A percentile compares a stretch with the other conserved stretches of the same genome.
Evolutionary conservation across 2,797 vertebrate genomes (phyloP).

Genomic region (Liparis tanakae): DNA sequence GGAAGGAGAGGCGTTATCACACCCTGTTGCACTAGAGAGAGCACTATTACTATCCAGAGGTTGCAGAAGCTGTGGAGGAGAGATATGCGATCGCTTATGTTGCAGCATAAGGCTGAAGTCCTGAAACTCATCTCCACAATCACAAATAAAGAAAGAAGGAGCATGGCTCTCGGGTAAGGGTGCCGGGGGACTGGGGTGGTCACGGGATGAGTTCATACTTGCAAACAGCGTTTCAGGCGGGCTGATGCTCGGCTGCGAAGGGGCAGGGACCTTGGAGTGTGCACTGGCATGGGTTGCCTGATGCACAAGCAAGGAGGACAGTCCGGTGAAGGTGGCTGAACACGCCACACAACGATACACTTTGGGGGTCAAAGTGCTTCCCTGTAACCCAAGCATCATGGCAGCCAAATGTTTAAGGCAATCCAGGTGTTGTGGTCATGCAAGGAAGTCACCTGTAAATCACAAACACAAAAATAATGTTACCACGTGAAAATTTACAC

Average conservation of each 20-base stretch:
- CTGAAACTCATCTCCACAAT: constrained; percentile 80
- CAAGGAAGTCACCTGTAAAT: constrained; percentile 53
- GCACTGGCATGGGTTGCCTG: constrained; percentile 80
- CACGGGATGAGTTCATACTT: constrained; percentile 60
- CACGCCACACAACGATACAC: constrained; percentile 84
- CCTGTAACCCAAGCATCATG: constrained; percentile 84
- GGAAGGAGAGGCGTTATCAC: constrained; percentile 24
- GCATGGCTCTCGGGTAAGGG: constrained; percentile 47
- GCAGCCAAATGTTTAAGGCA: constrained; percentile 21
- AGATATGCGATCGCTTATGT: constrained; percentile 73
- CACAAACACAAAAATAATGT: constrained; percentile 31
- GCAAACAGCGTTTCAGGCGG: constrained; percentile 50
- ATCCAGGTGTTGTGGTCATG: constrained; percentile 42
- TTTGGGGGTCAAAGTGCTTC: constrained; percentile 76
- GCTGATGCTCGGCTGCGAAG: constrained; percentile 47
- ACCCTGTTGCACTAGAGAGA: constrained; percentile 19
- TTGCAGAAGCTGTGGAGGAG: constrained; percentile 46
- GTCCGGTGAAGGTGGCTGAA: constrained; percentile 82
- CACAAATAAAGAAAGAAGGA: constrained; percentile 74
- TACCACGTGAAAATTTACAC: constrained; percentile 8
- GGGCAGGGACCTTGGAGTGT: constrained; percentile 47
- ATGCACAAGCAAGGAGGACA: constrained; percentile 83
- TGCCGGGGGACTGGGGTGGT: constrained; percentile 40
- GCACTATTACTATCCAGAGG: constrained; percentile 35
- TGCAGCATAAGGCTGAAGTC: constrained; percentile 75